Evolutionary conservation across 2,888 invertebrate genomes (phyloP).

Genomic region (Apocheima hispidaria): DNA sequence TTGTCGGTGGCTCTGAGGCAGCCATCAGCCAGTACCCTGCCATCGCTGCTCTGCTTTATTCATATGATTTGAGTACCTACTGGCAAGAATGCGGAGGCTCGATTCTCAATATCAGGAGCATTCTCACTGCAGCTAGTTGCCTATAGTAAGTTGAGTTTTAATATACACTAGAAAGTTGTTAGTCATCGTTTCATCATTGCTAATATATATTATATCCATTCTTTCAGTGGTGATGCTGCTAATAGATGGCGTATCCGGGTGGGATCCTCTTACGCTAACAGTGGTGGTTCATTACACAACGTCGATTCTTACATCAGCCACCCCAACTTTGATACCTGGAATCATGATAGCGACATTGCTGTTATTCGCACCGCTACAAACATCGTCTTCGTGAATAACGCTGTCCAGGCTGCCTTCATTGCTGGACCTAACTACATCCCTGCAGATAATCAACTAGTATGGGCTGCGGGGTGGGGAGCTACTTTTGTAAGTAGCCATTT

Average conservation of each 20-base stretch:
- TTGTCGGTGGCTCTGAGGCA: conserved; percentile 55
- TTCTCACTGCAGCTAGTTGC: conserved; percentile 63
- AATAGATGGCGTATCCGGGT: conserved; percentile 58
- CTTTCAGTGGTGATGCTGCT: conserved; percentile 49
- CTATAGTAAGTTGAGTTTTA: conserved; percentile 45
- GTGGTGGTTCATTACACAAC: conserved; percentile 57
- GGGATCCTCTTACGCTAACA: conserved; percentile 60
- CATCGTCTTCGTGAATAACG: conserved; percentile 37
- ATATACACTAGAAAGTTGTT: neutral
- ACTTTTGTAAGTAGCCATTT: conserved; percentile 51
- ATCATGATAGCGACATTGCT: conserved; percentile 56
- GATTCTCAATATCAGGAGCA: conserved; percentile 53
- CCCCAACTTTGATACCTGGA: conserved; percentile 55
- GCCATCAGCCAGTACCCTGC: conserved; percentile 51
- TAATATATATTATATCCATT: neutral
- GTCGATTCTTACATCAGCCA: conserved; percentile 52
- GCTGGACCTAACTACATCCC: conserved; percentile 57
- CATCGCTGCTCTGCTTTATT: conserved; percentile 45
- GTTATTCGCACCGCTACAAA: conserved; percentile 48
- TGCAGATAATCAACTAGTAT: conserved; percentile 57
- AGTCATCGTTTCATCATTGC: neutral
- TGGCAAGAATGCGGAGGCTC: conserved; percentile 51
- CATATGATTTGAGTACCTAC: conserved; percentile 34
- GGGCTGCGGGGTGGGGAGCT: conserved; percentile 68
- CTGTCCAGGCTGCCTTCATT: conserved; percentile 37